Percentiles rank a stretch among this genome's conserved stretches.
Evolutionary conservation across 2,113 vertebrate species (phyloP).

Genomic region (Hassar affinis): DNA sequence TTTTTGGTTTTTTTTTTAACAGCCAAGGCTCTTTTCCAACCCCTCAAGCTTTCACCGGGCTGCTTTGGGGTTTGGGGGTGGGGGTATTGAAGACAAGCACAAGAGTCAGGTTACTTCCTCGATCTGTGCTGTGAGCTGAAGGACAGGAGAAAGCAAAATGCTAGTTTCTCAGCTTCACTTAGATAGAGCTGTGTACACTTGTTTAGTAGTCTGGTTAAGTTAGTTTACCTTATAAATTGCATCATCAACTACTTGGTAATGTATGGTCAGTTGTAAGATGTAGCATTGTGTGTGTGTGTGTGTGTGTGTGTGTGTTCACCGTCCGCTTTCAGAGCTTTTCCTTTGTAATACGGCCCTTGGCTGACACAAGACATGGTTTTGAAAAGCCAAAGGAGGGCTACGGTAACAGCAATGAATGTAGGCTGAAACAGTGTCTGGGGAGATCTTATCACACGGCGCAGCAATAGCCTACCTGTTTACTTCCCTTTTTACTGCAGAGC

Average conservation of each 20-base stretch:
- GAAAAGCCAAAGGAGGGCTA: slow-evolving; percentile 34
- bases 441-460: slow-evolving; percentile 36
- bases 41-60: slow-evolving; percentile 6
- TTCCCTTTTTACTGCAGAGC: slow-evolving; percentile 38
- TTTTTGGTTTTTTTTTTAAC: neutral
- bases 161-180: neutral
- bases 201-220: neutral
- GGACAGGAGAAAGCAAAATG: slow-evolving; percentile 26
- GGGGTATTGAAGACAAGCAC: slow-evolving; percentile 21
- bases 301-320: neutral
- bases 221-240: too few relatives aligned
- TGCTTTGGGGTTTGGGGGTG: slow-evolving; percentile 8
- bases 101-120: slow-evolving; percentile 46
- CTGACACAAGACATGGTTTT: slow-evolving; percentile 27
- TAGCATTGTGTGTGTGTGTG: neutral
- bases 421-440: slow-evolving; percentile 40
- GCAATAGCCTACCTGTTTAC: slow-evolving; percentile 49
- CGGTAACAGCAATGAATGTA: slow-evolving; percentile 39
- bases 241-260: neutral
- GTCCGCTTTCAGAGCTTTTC: neutral
- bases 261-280: neutral
- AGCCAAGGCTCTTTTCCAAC: neutral
- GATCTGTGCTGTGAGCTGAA: slow-evolving; percentile 17
- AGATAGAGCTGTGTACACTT: slow-evolving; percentile 15
- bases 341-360: slow-evolving; percentile 18